Base-by-base conservation (phyloP, 2,888 invertebrate genomes). In the Miltochrista miniata region DNA sequence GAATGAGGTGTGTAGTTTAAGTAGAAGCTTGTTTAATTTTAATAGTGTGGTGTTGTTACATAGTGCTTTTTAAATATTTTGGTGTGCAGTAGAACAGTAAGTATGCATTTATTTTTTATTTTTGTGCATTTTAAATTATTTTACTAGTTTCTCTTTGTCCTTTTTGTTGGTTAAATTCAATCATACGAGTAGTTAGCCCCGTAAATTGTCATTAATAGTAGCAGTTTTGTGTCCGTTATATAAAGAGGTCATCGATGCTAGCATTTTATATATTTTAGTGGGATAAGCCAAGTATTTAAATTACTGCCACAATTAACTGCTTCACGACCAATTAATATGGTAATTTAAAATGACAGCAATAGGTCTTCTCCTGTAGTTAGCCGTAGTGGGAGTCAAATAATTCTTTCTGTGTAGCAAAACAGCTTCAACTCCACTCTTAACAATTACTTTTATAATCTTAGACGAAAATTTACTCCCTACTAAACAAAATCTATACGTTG, bases 41-140 rank as follows among this genome's bases (percentile, higher is more conserved):
- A n/a, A 54, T 51, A 62, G 51, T 65, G 66, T 29, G 59, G 57
- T 62, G 59, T 64, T 64, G 51, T 46, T 67, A 58, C 62, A 60
- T 72, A 60, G 60, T 56, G 70, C 63, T 69, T 64, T 60, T 51
- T 59, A 60, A 56, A 63, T 64, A 54, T 57, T n/a, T 59, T 56
- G 61, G 68, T 61, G 52, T 70, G 54, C 38, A 59, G 51, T 61
- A 56, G 56, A 51, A 12, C 51, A 15, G 67, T 67, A 59, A 67
- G 67, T 68, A 55, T 54, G 56, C 50, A 46, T 45, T 59, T 53
- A 54, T 50, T 34, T 45, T 55, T 15, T 40, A 41, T 13, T 31
- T 48, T 42, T 46, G 37, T n/a, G 45, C 9, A 13, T 39, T 2
- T 18, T 45, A 54, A 40, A 14, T 48, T 45, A 14, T 42, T 41